Evolutionary conservation across 2,888 invertebrate genomes (phyloP).

Genomic region (Andrena camellia): DNA sequence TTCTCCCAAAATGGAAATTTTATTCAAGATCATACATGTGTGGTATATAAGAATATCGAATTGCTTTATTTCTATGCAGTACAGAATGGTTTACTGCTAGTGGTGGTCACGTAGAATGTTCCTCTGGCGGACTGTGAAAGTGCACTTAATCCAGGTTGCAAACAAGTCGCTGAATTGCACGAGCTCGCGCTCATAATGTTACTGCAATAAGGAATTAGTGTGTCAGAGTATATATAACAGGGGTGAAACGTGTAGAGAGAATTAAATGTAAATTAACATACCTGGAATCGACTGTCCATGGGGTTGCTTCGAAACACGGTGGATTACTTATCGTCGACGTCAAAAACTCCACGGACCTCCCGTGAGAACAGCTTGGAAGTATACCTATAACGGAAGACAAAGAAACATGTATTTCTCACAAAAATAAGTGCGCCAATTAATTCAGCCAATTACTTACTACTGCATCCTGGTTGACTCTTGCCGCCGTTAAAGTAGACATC

Average conservation of each 20-base stretch:
- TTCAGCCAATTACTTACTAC: not conserved
- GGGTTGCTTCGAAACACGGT: not conserved
- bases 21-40: not conserved
- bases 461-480: constrained; percentile 36
- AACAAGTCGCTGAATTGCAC: not conserved
- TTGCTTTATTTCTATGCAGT: not conserved
- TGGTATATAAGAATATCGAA: not conserved
- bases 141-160: not conserved
- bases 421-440: not conserved
- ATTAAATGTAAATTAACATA: not conserved
- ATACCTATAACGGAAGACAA: constrained; percentile 9
- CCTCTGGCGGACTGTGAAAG: not conserved
- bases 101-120: not conserved
- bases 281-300: not conserved
- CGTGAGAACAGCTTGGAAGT: constrained; percentile 4
- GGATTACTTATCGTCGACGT: not conserved
- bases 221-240: not conserved
- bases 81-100: not conserved
- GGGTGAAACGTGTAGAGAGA: not conserved
- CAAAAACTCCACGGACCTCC: not conserved
- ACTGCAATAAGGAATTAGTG: not conserved
- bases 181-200: not conserved
- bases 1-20: not conserved
- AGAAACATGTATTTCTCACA: not conserved
- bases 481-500: constrained; percentile 28